Evolutionary conservation across 2,888 invertebrate genomes (phyloP).

Genomic region (Thyatira batis): DNA sequence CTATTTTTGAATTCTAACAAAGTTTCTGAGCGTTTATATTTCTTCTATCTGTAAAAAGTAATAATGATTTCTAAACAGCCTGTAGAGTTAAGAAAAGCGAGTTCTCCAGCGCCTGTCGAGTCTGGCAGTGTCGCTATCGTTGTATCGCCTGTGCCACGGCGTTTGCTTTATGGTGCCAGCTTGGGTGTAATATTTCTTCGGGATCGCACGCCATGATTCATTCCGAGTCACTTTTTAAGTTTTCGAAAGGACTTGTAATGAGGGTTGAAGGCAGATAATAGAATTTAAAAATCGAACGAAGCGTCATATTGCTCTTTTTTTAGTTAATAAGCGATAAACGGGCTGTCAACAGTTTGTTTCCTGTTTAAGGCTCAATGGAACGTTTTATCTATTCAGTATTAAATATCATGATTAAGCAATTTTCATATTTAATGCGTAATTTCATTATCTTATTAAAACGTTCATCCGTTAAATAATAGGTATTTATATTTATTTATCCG

Average conservation of each 20-base stretch:
- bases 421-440: not conserved
- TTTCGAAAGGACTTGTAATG: slow-evolving; percentile 75
- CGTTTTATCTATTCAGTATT: not conserved
- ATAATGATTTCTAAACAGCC: slow-evolving; percentile 45
- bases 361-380: no score
- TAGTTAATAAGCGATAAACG: not conserved
- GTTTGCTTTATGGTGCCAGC: slow-evolving; percentile 82
- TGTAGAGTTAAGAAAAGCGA: slow-evolving; percentile 62
- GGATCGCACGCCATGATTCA: slow-evolving; percentile 82
- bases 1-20: not conserved
- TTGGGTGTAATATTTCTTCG: slow-evolving; percentile 80
- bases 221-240: slow-evolving; percentile 75
- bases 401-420: not conserved
- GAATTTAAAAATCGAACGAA: slow-evolving; percentile 48
- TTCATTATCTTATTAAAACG: not conserved
- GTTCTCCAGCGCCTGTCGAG: slow-evolving; percentile 77
- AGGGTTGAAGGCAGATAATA: slow-evolving; percentile 69
- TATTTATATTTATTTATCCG: not conserved
- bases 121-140: slow-evolving; percentile 79
- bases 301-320: not conserved
- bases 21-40: not conserved
- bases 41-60: slow-evolving; percentile 10
- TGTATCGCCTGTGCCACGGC: slow-evolving; percentile 79
- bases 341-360: not conserved
- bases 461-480: not conserved